phyloP scores from a whole-genome alignment of 2,113 vertebrate species.

The Albula goreensis region DNA sequence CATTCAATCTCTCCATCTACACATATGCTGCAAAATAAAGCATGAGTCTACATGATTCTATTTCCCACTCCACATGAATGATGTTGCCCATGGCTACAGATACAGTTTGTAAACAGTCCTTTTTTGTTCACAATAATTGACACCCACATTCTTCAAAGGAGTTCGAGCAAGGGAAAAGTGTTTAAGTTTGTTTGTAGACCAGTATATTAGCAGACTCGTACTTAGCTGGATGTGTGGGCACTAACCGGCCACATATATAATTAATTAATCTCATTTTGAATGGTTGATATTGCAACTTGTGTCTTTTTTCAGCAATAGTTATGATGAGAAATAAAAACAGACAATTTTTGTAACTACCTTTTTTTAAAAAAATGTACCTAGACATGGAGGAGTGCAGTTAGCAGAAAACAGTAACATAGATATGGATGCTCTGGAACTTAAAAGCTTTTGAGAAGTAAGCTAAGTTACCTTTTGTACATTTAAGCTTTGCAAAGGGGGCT shows the following conservation, averaged over 20 bases:
- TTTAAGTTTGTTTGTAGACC: neutral
- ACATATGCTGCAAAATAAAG: neutral
- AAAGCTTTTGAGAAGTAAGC: too few relatives aligned
- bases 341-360: too few relatives aligned
- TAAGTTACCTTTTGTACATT: neutral
- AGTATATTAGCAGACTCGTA: slow-evolving; percentile 4
- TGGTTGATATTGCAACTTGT: neutral
- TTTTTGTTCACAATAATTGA: too few relatives aligned
- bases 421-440: neutral
- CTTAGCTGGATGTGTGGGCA: neutral
- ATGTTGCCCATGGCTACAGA: neutral
- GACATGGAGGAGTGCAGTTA: neutral
- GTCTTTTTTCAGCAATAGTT: neutral
- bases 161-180: too few relatives aligned
- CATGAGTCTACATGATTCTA: neutral
- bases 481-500: neutral
- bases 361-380: neutral
- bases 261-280: neutral
- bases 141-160: too few relatives aligned
- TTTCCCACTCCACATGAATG: too few relatives aligned
- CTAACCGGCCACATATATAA: neutral
- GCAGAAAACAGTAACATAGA: neutral
- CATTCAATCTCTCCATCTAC: neutral
- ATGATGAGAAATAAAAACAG: neutral
- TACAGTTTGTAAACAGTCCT: neutral